A percentile compares a stretch with the other conserved stretches of the same genome.
phyloP scores from a whole-genome alignment of 2,888 invertebrate species.

The Himalopsyche japonica region DNA sequence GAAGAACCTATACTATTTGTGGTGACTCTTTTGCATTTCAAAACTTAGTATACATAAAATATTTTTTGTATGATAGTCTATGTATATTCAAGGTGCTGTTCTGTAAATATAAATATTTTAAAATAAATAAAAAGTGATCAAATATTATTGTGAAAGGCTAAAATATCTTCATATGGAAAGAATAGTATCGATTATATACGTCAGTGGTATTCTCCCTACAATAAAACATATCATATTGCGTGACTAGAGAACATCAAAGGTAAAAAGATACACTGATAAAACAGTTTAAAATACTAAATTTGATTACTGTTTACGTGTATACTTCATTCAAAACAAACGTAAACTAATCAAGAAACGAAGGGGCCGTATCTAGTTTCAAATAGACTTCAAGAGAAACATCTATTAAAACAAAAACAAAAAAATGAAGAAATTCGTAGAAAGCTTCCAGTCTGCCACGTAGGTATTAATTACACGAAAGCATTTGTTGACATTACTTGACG shows the following conservation, averaged over 20 bases:
- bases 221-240: neutral
- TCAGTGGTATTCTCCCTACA: too few relatives aligned
- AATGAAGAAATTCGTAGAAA: neutral
- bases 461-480: conserved; percentile 23
- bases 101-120: too few relatives aligned
- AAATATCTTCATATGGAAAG: too few relatives aligned
- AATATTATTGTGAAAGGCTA: too few relatives aligned
- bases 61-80: too few relatives aligned
- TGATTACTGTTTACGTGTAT: neutral
- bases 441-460: neutral
- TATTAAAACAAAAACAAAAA: neutral
- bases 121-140: too few relatives aligned
- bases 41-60: too few relatives aligned
- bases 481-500: conserved; percentile 26
- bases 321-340: neutral
- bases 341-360: neutral
- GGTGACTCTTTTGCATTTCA: too few relatives aligned
- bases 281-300: neutral
- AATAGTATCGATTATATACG: too few relatives aligned
- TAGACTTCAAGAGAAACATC: neutral
- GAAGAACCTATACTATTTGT: too few relatives aligned
- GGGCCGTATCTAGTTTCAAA: neutral
- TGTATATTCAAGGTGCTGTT: too few relatives aligned
- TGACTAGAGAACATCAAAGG: neutral
- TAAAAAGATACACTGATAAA: neutral